These are phyloP conservation scores for Hestina assimilis DNA, from an alignment of 1,140 invertebrate genomes.

Conservation along the genomic window DNA sequence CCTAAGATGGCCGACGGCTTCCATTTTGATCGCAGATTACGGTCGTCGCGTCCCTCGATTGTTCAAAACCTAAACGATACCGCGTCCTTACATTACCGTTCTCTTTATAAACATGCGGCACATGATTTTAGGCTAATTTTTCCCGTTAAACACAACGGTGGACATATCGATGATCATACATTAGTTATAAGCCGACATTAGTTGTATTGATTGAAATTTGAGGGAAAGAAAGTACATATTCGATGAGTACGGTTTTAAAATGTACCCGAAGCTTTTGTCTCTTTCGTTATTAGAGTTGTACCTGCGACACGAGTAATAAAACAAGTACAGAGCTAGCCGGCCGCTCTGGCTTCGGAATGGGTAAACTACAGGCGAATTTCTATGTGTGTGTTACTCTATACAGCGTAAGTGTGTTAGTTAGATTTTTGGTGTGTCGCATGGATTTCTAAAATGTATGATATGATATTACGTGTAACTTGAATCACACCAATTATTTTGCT, in stretches of 20 bases:
- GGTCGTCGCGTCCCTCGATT: constrained; percentile 55
- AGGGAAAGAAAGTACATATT: constrained; percentile 52
- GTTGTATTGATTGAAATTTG: constrained; percentile 60
- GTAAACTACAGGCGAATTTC: constrained; percentile 11
- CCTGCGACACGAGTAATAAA: constrained; percentile 41
- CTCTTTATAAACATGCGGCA: constrained; percentile 59
- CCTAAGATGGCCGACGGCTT: constrained; percentile 74
- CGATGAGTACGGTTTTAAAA: constrained; percentile 49
- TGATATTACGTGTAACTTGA: too few species aligned
- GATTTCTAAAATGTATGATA: background rate
- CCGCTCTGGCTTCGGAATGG: constrained; percentile 23
- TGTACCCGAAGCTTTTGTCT: constrained; percentile 56
- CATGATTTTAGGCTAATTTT: constrained; percentile 70
- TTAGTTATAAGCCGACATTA: constrained; percentile 26
- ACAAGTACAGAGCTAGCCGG: constrained; percentile 32
- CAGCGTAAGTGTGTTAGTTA: constrained; percentile 1
- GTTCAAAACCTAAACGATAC: constrained; percentile 65
- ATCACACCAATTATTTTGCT: too few species aligned
- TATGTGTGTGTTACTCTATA: constrained; percentile 9
- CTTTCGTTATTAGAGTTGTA: constrained; percentile 48
- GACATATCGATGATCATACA: background rate
- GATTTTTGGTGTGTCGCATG: background rate
- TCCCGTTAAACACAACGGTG: constrained; percentile 56
- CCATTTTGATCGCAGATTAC: constrained; percentile 77
- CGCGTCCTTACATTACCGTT: constrained; percentile 39